Evolutionary conservation across 2,113 vertebrate species (phyloP).

Genomic region (Trogon melanurus): DNA sequence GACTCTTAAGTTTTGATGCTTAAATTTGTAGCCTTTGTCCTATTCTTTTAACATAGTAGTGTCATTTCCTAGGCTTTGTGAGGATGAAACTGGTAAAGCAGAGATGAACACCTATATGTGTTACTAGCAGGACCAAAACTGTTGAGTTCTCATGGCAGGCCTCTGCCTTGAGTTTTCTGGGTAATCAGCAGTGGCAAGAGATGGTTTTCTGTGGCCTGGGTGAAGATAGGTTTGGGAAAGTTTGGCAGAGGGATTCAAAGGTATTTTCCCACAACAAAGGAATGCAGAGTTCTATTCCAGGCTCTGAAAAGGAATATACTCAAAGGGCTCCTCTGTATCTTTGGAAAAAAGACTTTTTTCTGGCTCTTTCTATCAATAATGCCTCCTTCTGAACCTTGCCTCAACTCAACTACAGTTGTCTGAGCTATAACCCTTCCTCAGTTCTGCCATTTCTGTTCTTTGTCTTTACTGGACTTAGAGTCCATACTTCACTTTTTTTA

Average conservation of each 20-base stretch:
- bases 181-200: background rate
- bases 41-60: background rate
- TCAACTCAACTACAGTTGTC: background rate
- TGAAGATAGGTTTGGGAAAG: background rate
- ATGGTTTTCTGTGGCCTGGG: background rate
- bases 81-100: background rate
- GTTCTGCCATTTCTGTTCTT: background rate
- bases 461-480: background rate
- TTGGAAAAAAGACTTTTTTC: background rate
- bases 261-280: background rate
- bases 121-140: background rate
- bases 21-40: background rate
- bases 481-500: background rate
- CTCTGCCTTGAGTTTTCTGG: background rate
- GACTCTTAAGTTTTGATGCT: background rate
- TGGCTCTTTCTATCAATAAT: background rate
- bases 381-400: background rate
- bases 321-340: background rate
- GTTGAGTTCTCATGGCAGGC: background rate
- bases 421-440: background rate
- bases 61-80: background rate
- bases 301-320: background rate
- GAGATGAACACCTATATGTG: background rate
- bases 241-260: background rate
- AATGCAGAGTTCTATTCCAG: background rate